Conservation (phyloP, 2,113 vertebrate genomes). For the Tauraco erythrolophus region DNA sequence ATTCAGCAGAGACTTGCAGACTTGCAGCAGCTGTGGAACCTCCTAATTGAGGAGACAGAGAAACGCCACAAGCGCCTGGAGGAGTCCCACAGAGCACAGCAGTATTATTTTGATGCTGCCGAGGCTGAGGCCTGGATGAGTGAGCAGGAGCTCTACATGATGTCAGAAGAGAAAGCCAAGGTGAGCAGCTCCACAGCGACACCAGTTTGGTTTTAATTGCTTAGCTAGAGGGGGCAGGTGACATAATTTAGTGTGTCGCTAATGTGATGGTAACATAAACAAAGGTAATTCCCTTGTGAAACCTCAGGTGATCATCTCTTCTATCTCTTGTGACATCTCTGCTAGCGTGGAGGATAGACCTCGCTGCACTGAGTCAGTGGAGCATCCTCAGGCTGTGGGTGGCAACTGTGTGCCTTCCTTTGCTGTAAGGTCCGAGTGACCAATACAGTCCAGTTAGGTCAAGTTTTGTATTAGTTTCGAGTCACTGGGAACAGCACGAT, state of each 20-base stretch:
- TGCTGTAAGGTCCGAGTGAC: background rate
- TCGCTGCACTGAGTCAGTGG: background rate
- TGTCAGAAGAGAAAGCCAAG: conserved; percentile 99
- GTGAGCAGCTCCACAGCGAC: conserved; percentile 63
- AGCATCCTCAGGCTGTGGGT: background rate
- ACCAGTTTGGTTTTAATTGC: background rate
- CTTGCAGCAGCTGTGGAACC: conserved; percentile 87
- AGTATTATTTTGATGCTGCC: conserved; percentile 95
- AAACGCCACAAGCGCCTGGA: conserved; percentile 87
- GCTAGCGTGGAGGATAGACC: background rate
- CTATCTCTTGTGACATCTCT: background rate
- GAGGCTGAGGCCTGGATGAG: conserved; percentile 99
- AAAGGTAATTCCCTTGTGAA: background rate
- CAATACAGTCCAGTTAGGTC: background rate
- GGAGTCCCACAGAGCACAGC: conserved; percentile 93
- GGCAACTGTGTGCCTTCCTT: background rate
- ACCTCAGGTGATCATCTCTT: background rate
- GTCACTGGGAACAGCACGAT: background rate
- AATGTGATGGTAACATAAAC: background rate
- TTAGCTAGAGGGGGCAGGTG: background rate
- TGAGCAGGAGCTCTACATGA: conserved; percentile 98
- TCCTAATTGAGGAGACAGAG: conserved; percentile 87
- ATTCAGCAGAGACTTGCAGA: conserved; percentile 86
- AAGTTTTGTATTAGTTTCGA: background rate
- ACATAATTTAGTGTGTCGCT: background rate